Conservation (phyloP, 2,797 vertebrate genomes). For the Capromys pilorides region DNA sequence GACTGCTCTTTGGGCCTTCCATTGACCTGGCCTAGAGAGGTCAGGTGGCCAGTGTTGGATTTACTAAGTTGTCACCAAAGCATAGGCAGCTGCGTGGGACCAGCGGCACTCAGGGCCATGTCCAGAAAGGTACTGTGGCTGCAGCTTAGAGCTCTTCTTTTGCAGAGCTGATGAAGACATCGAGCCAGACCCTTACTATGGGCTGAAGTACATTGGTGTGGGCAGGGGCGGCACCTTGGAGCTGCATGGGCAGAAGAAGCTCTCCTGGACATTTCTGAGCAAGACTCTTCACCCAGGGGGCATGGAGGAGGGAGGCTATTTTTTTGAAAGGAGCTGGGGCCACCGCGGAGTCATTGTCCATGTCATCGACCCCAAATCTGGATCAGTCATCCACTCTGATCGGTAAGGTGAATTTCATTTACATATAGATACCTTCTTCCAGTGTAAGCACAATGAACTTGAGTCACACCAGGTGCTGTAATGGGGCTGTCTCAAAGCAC, state of each 20-base stretch:
- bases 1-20: neutral
- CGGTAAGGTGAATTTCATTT: constrained; percentile 84
- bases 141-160: neutral
- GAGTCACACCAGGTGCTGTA: fast-evolving
- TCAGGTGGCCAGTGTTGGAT: no score
- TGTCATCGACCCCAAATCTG: constrained; percentile 90
- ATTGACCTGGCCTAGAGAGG: neutral
- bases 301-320: constrained; percentile 92
- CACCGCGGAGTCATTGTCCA: constrained; percentile 95
- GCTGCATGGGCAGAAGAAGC: constrained; percentile 92
- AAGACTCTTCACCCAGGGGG: constrained; percentile 92
- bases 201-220: constrained; percentile 94
- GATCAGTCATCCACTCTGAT: constrained; percentile 90
- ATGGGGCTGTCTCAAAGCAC: fast-evolving
- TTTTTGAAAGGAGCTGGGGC: constrained; percentile 95
- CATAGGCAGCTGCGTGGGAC: neutral
- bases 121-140: fast-evolving
- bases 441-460: fast-evolving
- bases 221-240: constrained; percentile 92
- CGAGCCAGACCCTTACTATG: constrained; percentile 91
- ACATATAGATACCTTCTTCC: fast-evolving
- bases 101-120: neutral
- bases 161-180: constrained; percentile 90
- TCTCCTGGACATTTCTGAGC: constrained; percentile 96
- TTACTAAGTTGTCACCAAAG: neutral